Evolutionary conservation across 2,113 vertebrate genomes (phyloP).

Genomic region (Cheilinus undulatus): DNA sequence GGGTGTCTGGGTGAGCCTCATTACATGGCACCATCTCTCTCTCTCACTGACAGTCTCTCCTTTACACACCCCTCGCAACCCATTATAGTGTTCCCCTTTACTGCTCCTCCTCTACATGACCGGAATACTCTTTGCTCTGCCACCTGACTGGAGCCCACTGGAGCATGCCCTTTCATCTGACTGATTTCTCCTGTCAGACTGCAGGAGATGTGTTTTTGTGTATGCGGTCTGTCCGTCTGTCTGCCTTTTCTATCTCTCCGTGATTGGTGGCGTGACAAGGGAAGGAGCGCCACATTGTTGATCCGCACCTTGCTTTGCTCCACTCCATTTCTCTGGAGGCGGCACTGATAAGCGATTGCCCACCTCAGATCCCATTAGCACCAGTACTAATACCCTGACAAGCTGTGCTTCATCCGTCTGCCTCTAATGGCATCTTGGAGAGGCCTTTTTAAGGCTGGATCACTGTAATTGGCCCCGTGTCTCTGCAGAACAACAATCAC

Average conservation of each 20-base stretch:
- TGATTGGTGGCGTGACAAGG: conserved; percentile 49
- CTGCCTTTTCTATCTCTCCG: conserved; percentile 26
- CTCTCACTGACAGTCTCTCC: conserved; percentile 31
- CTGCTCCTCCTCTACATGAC: conserved; percentile 56
- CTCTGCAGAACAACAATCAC: conserved; percentile 57
- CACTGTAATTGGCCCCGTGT: conserved; percentile 62
- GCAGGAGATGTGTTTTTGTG: conserved; percentile 47
- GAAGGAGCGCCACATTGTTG: conserved; percentile 15
- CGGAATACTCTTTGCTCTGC: conserved; percentile 52
- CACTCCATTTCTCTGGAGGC: conserved; percentile 11
- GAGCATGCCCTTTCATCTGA: conserved; percentile 66
- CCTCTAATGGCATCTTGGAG: conserved; percentile 60
- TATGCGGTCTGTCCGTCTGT: conserved; percentile 25
- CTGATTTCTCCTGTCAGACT: conserved; percentile 56
- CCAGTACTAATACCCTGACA: conserved; percentile 47
- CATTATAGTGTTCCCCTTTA: conserved; percentile 76
- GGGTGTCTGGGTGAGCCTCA: conserved; percentile 38
- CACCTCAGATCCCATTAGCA: conserved; percentile 60
- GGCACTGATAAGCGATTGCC: conserved; percentile 23
- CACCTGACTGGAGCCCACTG: conserved; percentile 57
- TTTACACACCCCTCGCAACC: conserved; percentile 44
- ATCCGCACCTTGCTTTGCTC: conserved; percentile 41
- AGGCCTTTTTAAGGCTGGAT: conserved; percentile 52
- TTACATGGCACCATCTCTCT: conserved; percentile 52
- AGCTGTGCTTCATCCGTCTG: conserved; percentile 41